phyloP scores from a whole-genome alignment of 2,888 invertebrate genomes.

The Argyra leucocephala region DNA sequence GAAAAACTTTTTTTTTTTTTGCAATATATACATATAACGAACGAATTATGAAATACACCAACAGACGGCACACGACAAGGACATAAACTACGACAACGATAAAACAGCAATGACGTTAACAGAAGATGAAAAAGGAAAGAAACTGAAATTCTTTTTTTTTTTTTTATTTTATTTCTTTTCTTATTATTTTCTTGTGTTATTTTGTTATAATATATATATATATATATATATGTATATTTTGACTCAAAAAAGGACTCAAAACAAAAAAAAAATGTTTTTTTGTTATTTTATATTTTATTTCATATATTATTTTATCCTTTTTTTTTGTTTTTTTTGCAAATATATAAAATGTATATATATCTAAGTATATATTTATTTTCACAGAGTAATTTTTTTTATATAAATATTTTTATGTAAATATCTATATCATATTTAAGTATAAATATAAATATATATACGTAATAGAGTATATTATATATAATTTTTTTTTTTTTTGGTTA shows the following conservation, averaged over 20 bases:
- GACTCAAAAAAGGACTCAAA: too few relatives aligned
- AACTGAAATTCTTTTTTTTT: too few relatives aligned
- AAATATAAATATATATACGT: too few relatives aligned
- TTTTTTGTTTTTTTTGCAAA: too few relatives aligned
- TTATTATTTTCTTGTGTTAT: too few relatives aligned
- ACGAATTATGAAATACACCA: neutral
- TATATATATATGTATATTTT: too few relatives aligned
- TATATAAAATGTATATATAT: neutral
- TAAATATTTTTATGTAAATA: neutral
- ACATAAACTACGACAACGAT: slow-evolving; percentile 1
- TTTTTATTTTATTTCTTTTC: too few relatives aligned
- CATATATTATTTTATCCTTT: too few relatives aligned
- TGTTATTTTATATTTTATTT: too few relatives aligned
- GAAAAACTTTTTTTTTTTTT: neutral
- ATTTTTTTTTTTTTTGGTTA: neutral
- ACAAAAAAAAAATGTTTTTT: too few relatives aligned
- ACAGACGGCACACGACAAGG: neutral
- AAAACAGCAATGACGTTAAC: slow-evolving; percentile 3
- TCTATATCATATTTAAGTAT: too few relatives aligned
- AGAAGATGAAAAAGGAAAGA: neutral
- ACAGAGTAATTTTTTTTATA: neutral
- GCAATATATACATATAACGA: neutral
- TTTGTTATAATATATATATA: too few relatives aligned
- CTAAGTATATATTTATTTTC: neutral
- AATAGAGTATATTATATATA: neutral